Conservation (phyloP, 2,113 vertebrate genomes). For the Herpetotheres cachinnans region DNA sequence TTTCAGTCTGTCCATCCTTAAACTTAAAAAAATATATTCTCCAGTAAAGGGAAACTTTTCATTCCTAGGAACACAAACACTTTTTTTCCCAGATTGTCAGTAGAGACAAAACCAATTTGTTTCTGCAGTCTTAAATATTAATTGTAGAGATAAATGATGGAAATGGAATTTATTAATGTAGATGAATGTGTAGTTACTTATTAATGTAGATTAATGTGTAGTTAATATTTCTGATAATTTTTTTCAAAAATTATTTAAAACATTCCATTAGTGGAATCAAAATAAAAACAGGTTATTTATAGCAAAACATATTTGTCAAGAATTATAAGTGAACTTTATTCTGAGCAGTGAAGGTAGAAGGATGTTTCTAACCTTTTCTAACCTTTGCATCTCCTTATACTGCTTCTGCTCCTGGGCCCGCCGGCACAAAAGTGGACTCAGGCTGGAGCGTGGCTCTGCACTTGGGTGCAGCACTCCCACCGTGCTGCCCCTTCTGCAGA, state of each 20-base stretch:
- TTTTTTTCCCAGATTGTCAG: background rate
- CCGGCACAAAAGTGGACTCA: fast-evolving
- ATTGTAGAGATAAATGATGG: background rate
- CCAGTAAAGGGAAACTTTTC: background rate
- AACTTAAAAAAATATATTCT: background rate
- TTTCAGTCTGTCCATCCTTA: background rate
- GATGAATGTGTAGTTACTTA: background rate
- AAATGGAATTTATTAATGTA: background rate
- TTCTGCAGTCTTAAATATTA: background rate
- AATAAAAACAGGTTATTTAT: background rate
- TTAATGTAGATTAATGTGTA: background rate
- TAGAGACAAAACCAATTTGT: background rate
- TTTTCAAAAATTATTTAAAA: background rate
- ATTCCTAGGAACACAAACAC: background rate
- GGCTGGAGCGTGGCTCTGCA: fast-evolving
- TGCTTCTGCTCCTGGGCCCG: background rate
- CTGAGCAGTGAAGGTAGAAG: background rate
- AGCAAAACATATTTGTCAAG: background rate
- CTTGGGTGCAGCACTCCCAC: fast-evolving
- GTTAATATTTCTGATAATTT: background rate
- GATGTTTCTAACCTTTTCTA: background rate
- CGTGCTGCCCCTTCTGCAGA: fast-evolving
- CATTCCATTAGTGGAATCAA: background rate
- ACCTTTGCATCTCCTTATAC: background rate
- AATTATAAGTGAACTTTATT: background rate